Evolutionary conservation across 2,113 vertebrate species (phyloP).

Genomic region (Hippocampus comes): DNA sequence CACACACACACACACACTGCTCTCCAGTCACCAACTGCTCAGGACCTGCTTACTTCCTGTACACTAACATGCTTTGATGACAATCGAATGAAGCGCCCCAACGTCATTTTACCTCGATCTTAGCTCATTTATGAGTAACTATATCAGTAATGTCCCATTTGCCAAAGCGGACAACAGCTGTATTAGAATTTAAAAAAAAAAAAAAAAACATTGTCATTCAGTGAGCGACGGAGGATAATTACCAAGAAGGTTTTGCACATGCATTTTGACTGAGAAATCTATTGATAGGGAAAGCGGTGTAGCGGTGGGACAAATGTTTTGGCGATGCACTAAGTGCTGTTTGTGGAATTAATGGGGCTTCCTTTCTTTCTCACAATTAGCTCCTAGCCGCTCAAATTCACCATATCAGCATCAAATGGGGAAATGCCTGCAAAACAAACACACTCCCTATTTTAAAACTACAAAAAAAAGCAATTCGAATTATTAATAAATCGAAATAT

Average conservation of each 20-base stretch:
- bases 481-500: no score
- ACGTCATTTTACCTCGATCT: slow-evolving; percentile 32
- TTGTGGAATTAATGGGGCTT: slow-evolving; percentile 9
- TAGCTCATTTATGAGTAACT: slow-evolving; percentile 21
- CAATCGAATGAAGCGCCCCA: slow-evolving; percentile 3
- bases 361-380: slow-evolving; percentile 13
- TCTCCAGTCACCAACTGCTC: slow-evolving; percentile 27
- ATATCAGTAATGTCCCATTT: slow-evolving; percentile 2
- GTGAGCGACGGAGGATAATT: slow-evolving; percentile 19
- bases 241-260: slow-evolving; percentile 25
- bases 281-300: slow-evolving; percentile 16
- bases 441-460: no score
- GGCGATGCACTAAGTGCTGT: no score
- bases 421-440: no score
- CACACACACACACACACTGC: slow-evolving; percentile 3
- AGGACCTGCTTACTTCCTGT: slow-evolving; percentile 36
- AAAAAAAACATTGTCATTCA: slow-evolving; percentile 13
- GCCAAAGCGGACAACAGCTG: slow-evolving; percentile 24
- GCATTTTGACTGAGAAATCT: slow-evolving; percentile 22
- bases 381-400: neutral
- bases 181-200: slow-evolving; percentile 31
- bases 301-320: neutral
- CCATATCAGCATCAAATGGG: slow-evolving; percentile 14
- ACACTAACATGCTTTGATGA: slow-evolving; percentile 27
- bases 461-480: no score